Evolutionary conservation across 2,797 vertebrate genomes (phyloP).

Genomic region (Caiman crocodilus): DNA sequence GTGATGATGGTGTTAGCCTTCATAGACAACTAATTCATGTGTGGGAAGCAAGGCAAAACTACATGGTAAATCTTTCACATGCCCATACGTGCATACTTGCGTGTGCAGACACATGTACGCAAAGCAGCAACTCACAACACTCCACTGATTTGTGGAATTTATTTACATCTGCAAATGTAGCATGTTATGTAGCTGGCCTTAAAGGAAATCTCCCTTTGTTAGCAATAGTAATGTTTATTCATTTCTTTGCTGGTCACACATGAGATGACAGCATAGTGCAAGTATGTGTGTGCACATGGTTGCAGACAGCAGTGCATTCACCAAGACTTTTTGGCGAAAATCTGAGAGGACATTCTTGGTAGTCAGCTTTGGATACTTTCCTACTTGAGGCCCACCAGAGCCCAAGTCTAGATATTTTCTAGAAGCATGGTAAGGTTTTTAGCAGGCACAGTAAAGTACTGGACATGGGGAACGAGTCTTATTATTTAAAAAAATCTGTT

Average conservation of each 20-base stretch:
- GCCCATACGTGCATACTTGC: too few relatives aligned
- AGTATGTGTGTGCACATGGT: neutral
- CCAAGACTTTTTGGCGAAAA: neutral
- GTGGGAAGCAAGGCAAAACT: neutral
- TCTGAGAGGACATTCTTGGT: too few relatives aligned
- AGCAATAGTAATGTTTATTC: neutral
- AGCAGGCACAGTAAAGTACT: too few relatives aligned
- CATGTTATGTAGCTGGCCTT: neutral
- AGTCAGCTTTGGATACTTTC: too few relatives aligned
- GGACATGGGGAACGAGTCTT: too few relatives aligned
- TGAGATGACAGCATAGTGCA: neutral
- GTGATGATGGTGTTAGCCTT: accelerated
- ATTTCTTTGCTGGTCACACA: neutral
- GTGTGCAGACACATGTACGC: neutral
- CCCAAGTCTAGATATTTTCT: too few relatives aligned
- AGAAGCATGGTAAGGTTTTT: too few relatives aligned
- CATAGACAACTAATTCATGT: neutral
- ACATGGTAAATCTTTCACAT: neutral
- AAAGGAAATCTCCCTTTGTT: neutral
- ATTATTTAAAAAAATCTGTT: too few relatives aligned
- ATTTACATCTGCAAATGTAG: neutral
- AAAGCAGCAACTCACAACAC: neutral
- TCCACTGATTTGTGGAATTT: too few relatives aligned
- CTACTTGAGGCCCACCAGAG: too few relatives aligned
- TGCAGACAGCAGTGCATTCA: neutral